These are phyloP conservation scores for Cisticola juncidis DNA, from an alignment of 2,113 vertebrate species.

Conservation along the genomic window DNA sequence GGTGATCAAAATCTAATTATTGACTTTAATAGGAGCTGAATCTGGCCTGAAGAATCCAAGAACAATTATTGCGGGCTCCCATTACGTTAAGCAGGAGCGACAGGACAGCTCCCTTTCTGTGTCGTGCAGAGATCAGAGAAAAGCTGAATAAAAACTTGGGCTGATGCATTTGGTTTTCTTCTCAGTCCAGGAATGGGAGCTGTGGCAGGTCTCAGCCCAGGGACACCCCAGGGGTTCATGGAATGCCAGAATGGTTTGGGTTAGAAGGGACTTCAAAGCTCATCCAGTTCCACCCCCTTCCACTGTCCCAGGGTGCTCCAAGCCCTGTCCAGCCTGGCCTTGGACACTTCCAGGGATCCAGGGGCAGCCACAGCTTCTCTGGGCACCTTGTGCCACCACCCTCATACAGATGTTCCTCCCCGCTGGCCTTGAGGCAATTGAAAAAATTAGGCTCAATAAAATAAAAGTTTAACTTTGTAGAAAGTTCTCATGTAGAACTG, in stretches of 20 bases:
- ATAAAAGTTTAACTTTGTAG: background rate
- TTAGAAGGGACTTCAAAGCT: background rate
- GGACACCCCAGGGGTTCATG: background rate
- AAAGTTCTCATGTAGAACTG: rapidly evolving
- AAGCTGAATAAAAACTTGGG: background rate
- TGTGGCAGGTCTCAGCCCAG: background rate
- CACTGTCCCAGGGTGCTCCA: background rate
- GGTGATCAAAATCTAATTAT: conserved; percentile 54
- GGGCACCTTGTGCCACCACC: background rate
- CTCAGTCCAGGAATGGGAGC: background rate
- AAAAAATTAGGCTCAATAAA: background rate
- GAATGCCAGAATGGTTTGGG: background rate
- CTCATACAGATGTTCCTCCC: background rate
- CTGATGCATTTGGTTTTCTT: background rate
- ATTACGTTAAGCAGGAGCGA: background rate
- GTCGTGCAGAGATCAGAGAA: background rate
- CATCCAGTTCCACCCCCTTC: rapidly evolving
- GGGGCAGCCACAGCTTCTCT: background rate
- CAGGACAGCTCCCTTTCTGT: background rate
- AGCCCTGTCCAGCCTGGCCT: rapidly evolving
- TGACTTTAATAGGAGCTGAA: conserved; percentile 31
- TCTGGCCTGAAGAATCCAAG: background rate
- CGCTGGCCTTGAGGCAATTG: rapidly evolving
- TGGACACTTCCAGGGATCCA: background rate
- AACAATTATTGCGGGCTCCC: background rate